Conservation (phyloP, 2,113 vertebrate genomes). For the Saccopteryx leptura region DNA sequence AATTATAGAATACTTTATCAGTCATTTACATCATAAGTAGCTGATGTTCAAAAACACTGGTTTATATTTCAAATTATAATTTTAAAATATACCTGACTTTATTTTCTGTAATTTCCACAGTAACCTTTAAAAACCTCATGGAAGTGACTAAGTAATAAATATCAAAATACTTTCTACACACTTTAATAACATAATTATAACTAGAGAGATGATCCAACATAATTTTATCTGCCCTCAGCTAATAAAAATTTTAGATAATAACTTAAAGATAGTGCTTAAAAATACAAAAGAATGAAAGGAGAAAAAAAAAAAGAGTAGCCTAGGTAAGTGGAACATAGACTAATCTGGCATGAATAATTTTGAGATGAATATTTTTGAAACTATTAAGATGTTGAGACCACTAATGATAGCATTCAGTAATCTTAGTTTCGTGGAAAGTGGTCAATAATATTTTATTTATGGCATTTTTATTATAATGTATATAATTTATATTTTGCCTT, state of each 20-base stretch:
- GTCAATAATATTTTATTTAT: not conserved
- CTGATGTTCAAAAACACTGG: not conserved
- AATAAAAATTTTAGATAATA: not conserved
- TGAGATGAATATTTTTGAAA: not conserved
- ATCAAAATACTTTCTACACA: not conserved
- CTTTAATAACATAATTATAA: not conserved
- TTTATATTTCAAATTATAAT: slow-evolving; percentile 7
- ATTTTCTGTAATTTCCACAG: not conserved
- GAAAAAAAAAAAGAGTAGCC: accelerated
- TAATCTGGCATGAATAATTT: not conserved
- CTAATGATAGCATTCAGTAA: not conserved
- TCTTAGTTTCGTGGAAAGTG: slow-evolving; percentile 17
- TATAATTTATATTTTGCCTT: not conserved
- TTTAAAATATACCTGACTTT: not conserved
- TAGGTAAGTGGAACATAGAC: not conserved
- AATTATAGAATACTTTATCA: not conserved
- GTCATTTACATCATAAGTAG: not conserved
- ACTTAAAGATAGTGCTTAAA: not conserved
- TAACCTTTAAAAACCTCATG: not conserved
- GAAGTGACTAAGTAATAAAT: not conserved
- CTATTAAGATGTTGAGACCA: not conserved
- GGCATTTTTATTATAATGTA: not conserved
- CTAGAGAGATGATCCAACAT: not conserved
- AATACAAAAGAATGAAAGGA: not conserved
- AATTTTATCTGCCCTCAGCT: not conserved